Evolutionary conservation across 2,113 vertebrate genomes (phyloP).

Genomic region (Chroicocephalus ridibundus): DNA sequence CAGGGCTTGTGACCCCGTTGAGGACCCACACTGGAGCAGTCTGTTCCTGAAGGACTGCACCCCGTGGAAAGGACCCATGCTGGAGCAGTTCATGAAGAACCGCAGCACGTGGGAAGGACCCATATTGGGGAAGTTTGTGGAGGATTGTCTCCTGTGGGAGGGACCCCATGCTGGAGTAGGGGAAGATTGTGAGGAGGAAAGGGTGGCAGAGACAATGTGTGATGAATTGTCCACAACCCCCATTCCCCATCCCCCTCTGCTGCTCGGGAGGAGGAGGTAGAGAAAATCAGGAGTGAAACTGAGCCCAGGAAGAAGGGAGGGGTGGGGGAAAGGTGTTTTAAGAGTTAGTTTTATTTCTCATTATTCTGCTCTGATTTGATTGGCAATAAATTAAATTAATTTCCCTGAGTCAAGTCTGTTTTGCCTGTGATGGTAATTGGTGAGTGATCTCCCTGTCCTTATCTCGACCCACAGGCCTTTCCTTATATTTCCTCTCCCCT

Average conservation of each 20-base stretch:
- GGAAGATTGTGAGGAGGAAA: not conserved
- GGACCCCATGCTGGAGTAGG: not conserved
- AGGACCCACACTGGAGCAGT: not conserved
- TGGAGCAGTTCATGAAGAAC: not conserved
- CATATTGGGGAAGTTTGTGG: too few species aligned
- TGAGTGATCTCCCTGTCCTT: not conserved
- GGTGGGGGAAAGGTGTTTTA: not conserved
- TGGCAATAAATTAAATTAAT: not conserved
- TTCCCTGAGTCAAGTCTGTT: not conserved
- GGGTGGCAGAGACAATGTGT: not conserved
- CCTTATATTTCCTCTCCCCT: not conserved
- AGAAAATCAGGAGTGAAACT: not conserved
- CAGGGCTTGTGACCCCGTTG: not conserved
- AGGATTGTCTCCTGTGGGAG: not conserved
- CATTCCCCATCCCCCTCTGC: not conserved
- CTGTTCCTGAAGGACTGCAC: not conserved
- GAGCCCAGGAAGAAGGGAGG: not conserved
- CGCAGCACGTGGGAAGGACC: not conserved
- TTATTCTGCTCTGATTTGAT: not conserved
- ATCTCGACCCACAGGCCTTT: not conserved
- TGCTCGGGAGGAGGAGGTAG: not conserved
- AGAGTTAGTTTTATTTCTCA: not conserved
- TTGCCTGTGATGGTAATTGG: not conserved
- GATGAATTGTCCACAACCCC: not conserved
- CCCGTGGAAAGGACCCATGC: not conserved